Conservation (phyloP, 35 echinoderm and acorn worm species). For the Amphiura filiformis region DNA sequence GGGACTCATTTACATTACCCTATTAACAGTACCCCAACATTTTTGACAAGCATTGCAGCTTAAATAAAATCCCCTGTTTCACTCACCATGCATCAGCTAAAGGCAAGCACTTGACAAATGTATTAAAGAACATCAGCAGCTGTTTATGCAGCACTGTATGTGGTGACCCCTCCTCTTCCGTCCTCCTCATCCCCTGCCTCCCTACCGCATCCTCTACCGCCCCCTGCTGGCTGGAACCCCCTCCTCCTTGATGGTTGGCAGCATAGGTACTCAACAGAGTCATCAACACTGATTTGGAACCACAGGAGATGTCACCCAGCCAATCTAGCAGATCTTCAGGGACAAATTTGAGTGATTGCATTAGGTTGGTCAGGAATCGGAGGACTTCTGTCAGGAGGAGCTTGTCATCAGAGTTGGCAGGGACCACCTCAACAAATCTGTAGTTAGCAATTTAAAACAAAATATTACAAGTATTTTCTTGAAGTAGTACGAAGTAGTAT, state of each 20-base stretch:
- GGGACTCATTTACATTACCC: no score
- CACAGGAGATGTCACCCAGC: conserved; percentile 36
- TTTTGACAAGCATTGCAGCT: no score
- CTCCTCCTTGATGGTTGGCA: neutral
- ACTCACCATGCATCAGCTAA: conserved; percentile 64
- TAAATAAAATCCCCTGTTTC: no score
- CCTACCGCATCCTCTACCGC: conserved; percentile 44
- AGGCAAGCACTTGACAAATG: conserved; percentile 41
- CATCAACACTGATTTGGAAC: conserved; percentile 32
- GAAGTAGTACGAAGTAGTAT: no score
- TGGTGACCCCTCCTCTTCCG: conserved; percentile 22
- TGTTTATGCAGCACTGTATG: conserved; percentile 63
- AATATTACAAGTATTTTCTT: no score
- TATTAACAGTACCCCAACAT: no score
- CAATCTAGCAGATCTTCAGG: conserved; percentile 55
- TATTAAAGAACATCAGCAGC: conserved; percentile 43
- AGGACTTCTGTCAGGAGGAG: conserved; percentile 54
- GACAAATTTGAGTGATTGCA: conserved; percentile 31
- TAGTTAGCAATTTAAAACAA: no score
- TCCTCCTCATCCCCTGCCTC: conserved; percentile 2
- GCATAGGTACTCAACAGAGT: conserved; percentile 53
- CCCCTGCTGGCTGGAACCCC: neutral
- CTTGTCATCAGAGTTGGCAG: conserved; percentile 68
- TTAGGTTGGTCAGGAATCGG: conserved; percentile 43
- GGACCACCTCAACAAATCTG: conserved; percentile 76